Evolutionary conservation across 2,888 invertebrate genomes (phyloP), one percentile per base, ranked within the genome.

Genomic region (Cephonodes hylas): DNA sequence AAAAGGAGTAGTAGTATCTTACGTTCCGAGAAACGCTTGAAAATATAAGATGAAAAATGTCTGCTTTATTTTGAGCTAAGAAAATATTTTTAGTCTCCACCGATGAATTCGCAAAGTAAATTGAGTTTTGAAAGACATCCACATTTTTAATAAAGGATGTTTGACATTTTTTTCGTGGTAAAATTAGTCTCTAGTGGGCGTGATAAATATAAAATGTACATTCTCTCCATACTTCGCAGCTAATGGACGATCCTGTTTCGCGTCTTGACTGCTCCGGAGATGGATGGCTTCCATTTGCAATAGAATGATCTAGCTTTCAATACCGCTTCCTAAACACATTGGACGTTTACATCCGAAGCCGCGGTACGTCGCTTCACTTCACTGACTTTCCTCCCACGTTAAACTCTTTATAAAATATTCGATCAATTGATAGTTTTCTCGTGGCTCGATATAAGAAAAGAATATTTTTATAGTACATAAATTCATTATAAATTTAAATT

Each of bases 271-370:
- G 80, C 74, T 69, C 62, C 48, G 64, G 77, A 83, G 83, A 84
- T 77, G 72, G 74, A 82, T 83, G 69, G 70, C 70, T 65, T 70
- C 73, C 75, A 83, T 82, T 83, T 77, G 71, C 74, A 72, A 73
- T 68, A 66, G 61, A 78, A 71, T 72, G 67, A 73, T 74, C 69
- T 72, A 71, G 70, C 48, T 56, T 60, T 59, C 44, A 59, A 59
- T 59, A 59, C 27, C 25, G 25, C 20, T 59, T 61, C 45, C 58
- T 58, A n/a, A 46, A 56, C 60, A 60, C 58, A 64, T 65, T 64
- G 64, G 56, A 10, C 53, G 31, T 57, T 44, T 34, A 18, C 25
- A 64, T 67, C 65, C 45, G 58, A 66, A 25, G 25, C n/a, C 48
- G 25, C 48, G 27, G 48, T 27, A 27, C 48, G 31, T 31, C 31